Evolutionary conservation across 2,888 invertebrate genomes (phyloP).

Genomic region (Hydroisotoma schaefferi): DNA sequence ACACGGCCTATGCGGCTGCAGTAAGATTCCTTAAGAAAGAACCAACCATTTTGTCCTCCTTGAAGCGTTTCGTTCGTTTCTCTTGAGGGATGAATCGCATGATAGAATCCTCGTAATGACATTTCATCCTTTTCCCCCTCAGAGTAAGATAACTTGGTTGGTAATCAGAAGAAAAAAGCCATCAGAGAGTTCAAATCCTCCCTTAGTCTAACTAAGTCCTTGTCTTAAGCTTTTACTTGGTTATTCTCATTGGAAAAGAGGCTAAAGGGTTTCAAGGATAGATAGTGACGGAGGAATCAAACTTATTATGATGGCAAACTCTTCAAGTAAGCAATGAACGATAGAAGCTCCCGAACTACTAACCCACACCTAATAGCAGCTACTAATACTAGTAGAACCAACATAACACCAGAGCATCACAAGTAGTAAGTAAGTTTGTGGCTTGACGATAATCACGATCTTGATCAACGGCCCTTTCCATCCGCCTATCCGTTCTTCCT

Average conservation of each 20-base stretch:
- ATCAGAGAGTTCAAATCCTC: conserved; percentile 29
- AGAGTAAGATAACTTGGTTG: conserved; percentile 40
- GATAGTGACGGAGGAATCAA: conserved; percentile 5
- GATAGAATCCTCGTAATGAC: conserved; percentile 48
- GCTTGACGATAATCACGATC: conserved; percentile 6
- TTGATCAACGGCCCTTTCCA: background rate
- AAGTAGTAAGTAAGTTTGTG: too few species aligned
- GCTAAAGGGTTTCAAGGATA: background rate
- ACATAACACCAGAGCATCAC: background rate
- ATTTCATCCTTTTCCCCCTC: conserved; percentile 42
- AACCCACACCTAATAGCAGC: too few species aligned
- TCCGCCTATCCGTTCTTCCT: background rate
- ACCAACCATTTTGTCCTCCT: background rate
- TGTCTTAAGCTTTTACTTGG: conserved; percentile 13
- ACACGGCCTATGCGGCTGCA: too few species aligned
- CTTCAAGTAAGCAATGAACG: background rate
- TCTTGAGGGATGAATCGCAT: conserved; percentile 46
- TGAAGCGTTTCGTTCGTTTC: conserved; percentile 23
- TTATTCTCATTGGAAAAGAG: conserved; percentile 1
- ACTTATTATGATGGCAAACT: conserved; percentile 17
- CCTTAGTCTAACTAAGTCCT: conserved; percentile 10
- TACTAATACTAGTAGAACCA: background rate
- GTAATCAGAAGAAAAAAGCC: conserved; percentile 42
- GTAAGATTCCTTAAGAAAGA: too few species aligned
- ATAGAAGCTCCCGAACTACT: background rate